Conservation (phyloP, 2,113 vertebrate species). For the Rattus norvegicus region DNA sequence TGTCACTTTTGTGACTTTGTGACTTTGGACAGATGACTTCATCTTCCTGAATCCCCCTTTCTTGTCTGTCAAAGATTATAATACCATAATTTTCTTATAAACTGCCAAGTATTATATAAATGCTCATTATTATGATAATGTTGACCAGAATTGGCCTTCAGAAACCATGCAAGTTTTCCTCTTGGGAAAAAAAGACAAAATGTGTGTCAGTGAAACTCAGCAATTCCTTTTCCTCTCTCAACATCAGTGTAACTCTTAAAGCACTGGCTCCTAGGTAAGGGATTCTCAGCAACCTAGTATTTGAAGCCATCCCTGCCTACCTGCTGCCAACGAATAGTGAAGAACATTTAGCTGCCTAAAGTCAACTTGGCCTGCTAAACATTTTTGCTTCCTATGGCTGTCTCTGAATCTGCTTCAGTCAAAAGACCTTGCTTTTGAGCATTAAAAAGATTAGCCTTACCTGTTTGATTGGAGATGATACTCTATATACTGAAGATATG, state of each 20-base stretch:
- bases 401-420: not conserved
- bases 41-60: constrained; percentile 42
- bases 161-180: not conserved
- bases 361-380: not conserved
- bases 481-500: not conserved
- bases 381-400: not conserved
- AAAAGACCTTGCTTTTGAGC: not conserved
- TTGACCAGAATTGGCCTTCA: not conserved
- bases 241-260: not conserved
- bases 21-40: constrained; percentile 8
- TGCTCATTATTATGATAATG: constrained; percentile 13
- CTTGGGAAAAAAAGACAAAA: not conserved
- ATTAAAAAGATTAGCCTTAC: not conserved
- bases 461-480: not conserved
- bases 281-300: not conserved
- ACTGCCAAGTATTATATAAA: not conserved
- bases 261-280: no score
- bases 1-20: constrained; percentile 29
- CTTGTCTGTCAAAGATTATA: constrained; percentile 33
- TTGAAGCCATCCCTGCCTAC: not conserved
- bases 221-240: not conserved
- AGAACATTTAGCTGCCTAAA: not conserved
- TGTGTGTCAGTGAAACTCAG: not conserved
- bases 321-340: not conserved
- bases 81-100: not conserved